Evolutionary conservation across 2,888 invertebrate genomes (phyloP), one percentile per base, ranked within the genome.

Genomic region (Panzeria rudis): DNA sequence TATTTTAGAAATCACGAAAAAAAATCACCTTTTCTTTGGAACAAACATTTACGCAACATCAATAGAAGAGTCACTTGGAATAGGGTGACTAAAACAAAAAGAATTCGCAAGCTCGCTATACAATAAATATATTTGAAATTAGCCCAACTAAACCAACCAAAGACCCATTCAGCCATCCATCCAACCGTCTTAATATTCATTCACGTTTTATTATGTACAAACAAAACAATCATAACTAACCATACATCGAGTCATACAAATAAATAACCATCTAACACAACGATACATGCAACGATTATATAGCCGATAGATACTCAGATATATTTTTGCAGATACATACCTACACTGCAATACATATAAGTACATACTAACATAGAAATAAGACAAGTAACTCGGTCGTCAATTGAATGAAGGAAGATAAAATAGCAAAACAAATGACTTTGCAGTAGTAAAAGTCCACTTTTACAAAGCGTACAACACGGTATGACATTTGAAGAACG

Each of bases 371-470:
- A 41, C 8, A 47, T 23, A 20, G 3, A 61, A 62, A 54, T 29
- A 59, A 64, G 38, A 56, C 56, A 56, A 50, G 47, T 54, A 52
- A 32, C 44, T 76, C 23, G 13, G 41, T 61, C 23, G 64, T 20
- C 50, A 47, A 23, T 77, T 78, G 35, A 13, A 47, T 15, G 35
- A 20, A 77, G 25, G 25, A 66, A 69, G 75, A 44, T 56, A 71
- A 71, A 77, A 71, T 66, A 23, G 38, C 29, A 47, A 50, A 82
- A 56, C 15, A 73, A 59, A 61, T 29, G 50, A 44, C 50, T 82
- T 79, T 64, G 73, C 82, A 85, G 75, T 82, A 64, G 75, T 71
- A 32, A 75, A 82, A 75, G 78, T 66, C 69, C 64, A 73, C 85
- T 72, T 84, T 72, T 59, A n/a, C 76, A 72, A 64, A 80, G 66